Percentiles rank a stretch among this genome's conserved stretches.
Evolutionary conservation across 2,888 invertebrate genomes (phyloP).

Genomic region (Cephus pulcher): DNA sequence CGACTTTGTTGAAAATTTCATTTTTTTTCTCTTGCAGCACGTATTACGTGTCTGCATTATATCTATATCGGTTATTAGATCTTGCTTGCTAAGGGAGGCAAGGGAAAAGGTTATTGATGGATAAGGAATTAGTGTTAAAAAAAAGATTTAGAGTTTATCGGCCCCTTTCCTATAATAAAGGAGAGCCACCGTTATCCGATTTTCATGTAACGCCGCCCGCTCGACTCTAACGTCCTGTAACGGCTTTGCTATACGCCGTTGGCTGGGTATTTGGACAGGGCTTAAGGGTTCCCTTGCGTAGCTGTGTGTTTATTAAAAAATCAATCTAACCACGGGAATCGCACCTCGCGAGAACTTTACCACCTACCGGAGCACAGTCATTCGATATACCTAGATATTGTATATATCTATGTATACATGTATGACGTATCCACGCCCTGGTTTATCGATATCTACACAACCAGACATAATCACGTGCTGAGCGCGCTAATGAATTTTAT

Average conservation of each 20-base stretch:
- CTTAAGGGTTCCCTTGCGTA: slow-evolving; percentile 16
- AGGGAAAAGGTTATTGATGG: not conserved
- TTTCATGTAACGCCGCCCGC: not conserved
- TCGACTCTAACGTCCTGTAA: not conserved
- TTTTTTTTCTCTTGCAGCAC: not conserved
- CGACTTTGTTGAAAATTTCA: not conserved
- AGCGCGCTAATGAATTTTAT: not conserved
- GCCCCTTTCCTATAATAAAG: slow-evolving; percentile 3
- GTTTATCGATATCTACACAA: not conserved
- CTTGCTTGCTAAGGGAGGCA: not conserved
- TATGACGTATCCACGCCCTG: not conserved
- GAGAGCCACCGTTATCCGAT: slow-evolving; percentile 1
- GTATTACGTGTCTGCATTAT: not conserved
- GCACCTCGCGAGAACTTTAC: not conserved
- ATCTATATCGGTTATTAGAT: not conserved
- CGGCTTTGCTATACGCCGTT: not conserved
- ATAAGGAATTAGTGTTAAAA: not conserved
- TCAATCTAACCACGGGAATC: slow-evolving; percentile 14
- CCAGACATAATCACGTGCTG: not conserved
- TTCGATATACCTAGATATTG: not conserved
- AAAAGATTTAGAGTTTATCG: slow-evolving; percentile 7
- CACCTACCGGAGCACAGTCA: not conserved
- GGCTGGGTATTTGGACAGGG: slow-evolving; percentile 19
- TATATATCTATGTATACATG: not conserved
- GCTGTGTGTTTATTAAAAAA: slow-evolving; percentile 21